These are phyloP conservation scores for Phasia obesa DNA, from an alignment of 2,888 invertebrate species.

Conservation along the genomic window DNA sequence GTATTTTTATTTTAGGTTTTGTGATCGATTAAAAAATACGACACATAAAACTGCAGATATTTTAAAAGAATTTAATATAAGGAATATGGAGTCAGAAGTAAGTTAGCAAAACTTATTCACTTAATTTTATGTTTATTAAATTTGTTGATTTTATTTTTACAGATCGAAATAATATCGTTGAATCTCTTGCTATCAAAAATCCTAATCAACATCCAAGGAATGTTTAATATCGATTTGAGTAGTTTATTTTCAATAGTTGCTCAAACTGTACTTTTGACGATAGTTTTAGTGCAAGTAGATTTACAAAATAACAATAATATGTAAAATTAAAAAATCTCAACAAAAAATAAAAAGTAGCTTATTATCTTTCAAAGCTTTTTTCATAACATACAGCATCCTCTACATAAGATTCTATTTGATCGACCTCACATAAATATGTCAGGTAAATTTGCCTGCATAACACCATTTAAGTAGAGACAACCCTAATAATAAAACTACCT, in stretches of 20 bases:
- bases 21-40: constrained; percentile 23
- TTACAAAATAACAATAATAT: constrained; percentile 31
- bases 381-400: no score
- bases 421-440: no score
- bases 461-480: no score
- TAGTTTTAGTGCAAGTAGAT: constrained; percentile 53
- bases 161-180: constrained; percentile 52
- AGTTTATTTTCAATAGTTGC: constrained; percentile 49
- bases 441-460: no score
- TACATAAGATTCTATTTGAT: no score
- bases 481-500: no score
- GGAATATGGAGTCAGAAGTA: not conserved
- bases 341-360: no score
- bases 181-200: constrained; percentile 1
- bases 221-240: constrained; percentile 41
- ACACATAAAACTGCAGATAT: constrained; percentile 24
- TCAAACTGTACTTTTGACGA: constrained; percentile 35
- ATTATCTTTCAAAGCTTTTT: no score
- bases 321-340: not conserved
- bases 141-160: not conserved
- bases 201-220: not conserved
- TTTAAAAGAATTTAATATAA: constrained; percentile 1
- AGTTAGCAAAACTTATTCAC: not conserved
- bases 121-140: not conserved
- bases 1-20: constrained; percentile 50